Base-by-base conservation (phyloP, 2,888 invertebrate genomes). In the Pasiphila rectangulata region DNA sequence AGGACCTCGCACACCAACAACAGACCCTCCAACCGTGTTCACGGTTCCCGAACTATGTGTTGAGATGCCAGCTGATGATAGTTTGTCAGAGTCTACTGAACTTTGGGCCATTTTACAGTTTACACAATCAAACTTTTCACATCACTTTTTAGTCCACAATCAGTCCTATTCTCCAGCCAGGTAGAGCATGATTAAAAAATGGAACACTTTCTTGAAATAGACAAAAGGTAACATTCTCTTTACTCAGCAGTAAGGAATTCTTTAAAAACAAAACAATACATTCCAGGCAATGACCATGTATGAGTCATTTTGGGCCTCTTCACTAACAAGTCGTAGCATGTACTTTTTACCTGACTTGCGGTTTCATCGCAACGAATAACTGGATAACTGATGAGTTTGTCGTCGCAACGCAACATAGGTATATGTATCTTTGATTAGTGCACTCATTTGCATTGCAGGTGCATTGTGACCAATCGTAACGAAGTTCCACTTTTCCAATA, bases 41-140 rank as follows among this genome's bases (percentile, higher is more conserved):
- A 83, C 86, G 44, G 86, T 88, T 2, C 85, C 87, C 30, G 87
- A 88, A 62, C 88, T 88, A 57, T 88, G 86, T 29, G 88, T 87
- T 27, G 88, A 88, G 46, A 88, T 83, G 43, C 85, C 85, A 56
- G 88, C 87, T 56, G 88, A 88, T 46, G 88, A 88, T 40, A 88
- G 72, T 65, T 88, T 80, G 63, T 88, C 88, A 21, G 88, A 87
- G 67, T 88, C 88, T 63, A 86, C 82, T 55, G 82, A 85, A 57
- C 79, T 80, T 67, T 84, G 85, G 61, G 84, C 85, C 85, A 85
- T 86, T 67, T 59, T 64, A 46, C 35, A 56, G 32, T 43, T 39
- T 20, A 16, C 10, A 52, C 39, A 34, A 56, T 42, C 35, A 44
- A 38, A 46, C n/a, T n/a, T n/a, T n/a, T n/a, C 47, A 50, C 51